These are phyloP conservation scores for Onychomys arenicola DNA, from an alignment of 2,797 vertebrate genomes.

Conservation along the genomic window DNA sequence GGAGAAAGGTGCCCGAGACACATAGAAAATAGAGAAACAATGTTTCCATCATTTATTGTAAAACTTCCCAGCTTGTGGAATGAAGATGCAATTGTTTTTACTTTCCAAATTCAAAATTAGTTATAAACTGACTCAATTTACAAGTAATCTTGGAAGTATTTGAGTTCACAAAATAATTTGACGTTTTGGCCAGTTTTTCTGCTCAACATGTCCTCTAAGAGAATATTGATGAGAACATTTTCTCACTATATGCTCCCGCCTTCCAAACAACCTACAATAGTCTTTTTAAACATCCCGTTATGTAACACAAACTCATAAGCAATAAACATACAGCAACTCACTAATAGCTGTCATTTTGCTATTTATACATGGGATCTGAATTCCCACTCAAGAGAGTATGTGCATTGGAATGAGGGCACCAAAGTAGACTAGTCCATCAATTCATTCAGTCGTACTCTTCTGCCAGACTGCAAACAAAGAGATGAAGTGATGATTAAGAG, in stretches of 20 bases:
- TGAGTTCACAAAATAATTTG: background rate
- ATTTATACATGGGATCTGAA: background rate
- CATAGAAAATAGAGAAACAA: background rate
- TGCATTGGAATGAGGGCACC: background rate
- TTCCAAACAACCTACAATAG: background rate
- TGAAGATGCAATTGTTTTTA: background rate
- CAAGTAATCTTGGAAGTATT: background rate
- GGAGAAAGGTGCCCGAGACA: constrained; percentile 17
- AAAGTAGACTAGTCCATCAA: background rate
- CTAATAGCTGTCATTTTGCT: background rate
- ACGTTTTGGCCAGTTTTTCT: background rate
- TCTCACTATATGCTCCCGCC: background rate
- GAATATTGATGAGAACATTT: background rate
- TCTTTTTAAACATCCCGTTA: background rate
- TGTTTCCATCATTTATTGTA: background rate
- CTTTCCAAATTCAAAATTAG: constrained; percentile 20
- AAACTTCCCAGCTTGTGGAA: background rate
- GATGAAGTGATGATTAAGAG: background rate
- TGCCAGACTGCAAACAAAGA: constrained; percentile 7
- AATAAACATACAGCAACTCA: background rate
- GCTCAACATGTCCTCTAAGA: background rate
- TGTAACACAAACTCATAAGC: background rate
- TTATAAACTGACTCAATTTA: constrained; percentile 25
- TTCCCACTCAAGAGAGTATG: background rate
- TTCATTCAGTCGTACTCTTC: background rate